Evolutionary conservation across 1,140 invertebrate species (phyloP).

Genomic region (Copidosoma floridanum): DNA sequence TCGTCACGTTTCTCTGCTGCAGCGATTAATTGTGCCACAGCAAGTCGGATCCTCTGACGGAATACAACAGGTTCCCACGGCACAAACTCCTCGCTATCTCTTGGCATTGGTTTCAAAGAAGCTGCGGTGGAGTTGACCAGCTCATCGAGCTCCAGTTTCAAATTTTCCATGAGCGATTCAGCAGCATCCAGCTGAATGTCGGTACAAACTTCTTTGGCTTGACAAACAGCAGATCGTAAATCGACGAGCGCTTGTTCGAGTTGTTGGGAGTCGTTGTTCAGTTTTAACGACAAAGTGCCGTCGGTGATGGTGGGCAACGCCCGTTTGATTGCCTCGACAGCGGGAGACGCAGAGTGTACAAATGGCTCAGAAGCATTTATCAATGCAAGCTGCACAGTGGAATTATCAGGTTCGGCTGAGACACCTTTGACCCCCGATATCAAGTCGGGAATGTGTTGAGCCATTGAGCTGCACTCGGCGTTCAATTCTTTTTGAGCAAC

Average conservation of each 20-base stretch:
- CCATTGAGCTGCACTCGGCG: constrained; percentile 74
- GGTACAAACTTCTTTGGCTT: constrained; percentile 84
- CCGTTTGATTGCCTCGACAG: constrained; percentile 76
- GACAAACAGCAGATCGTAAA: constrained; percentile 74
- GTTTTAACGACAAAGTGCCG: constrained; percentile 68
- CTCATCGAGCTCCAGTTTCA: constrained; percentile 79
- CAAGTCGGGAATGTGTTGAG: constrained; percentile 77
- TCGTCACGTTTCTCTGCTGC: constrained; percentile 83
- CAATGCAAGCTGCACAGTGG: constrained; percentile 75
- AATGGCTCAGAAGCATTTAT: constrained; percentile 87
- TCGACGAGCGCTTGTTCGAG: constrained; percentile 76
- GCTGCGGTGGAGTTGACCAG: constrained; percentile 71
- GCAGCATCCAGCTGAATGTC: constrained; percentile 84
- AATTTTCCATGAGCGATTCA: constrained; percentile 73
- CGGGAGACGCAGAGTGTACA: constrained; percentile 68
- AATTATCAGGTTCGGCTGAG: constrained; percentile 70
- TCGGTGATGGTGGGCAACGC: constrained; percentile 85
- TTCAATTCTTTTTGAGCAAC: constrained; percentile 71
- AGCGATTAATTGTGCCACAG: constrained; percentile 80
- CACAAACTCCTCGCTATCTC: constrained; percentile 78
- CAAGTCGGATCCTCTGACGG: constrained; percentile 63
- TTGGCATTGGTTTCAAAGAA: constrained; percentile 77
- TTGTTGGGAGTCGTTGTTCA: constrained; percentile 72
- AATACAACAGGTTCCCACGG: constrained; percentile 69
- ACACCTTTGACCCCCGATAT: constrained; percentile 80